Percentiles rank a stretch among this genome's conserved stretches.
phyloP scores from a whole-genome alignment of 2,888 invertebrate species.

The Acleris emargana region DNA sequence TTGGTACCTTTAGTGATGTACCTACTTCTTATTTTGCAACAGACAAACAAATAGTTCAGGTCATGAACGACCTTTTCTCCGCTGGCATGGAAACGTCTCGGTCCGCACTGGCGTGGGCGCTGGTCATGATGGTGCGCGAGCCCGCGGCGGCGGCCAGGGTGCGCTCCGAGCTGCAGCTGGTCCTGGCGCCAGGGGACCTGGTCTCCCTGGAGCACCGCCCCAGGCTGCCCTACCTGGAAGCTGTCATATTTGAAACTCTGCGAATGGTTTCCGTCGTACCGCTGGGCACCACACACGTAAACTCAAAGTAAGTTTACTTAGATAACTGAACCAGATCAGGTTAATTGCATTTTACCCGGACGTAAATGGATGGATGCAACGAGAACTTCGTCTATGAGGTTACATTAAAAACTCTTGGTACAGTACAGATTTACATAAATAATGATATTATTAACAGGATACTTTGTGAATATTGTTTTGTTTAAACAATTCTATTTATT shows the following conservation, averaged over 20 bases:
- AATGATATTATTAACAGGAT: too few relatives aligned
- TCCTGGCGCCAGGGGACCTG: conserved; percentile 87
- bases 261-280: conserved; percentile 91
- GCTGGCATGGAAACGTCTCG: conserved; percentile 95
- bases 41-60: conserved; percentile 93
- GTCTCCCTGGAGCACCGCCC: conserved; percentile 89
- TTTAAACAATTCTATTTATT: too few relatives aligned
- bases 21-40: conserved; percentile 31
- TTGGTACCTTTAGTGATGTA: too few relatives aligned
- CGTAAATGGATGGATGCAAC: too few relatives aligned
- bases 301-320: conserved; percentile 84
- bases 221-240: conserved; percentile 89
- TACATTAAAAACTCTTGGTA: too few relatives aligned
- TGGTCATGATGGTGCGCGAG: conserved; percentile 91
- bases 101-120: conserved; percentile 91
- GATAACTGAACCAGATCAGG: too few relatives aligned
- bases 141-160: conserved; percentile 88
- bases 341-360: too few relatives aligned
- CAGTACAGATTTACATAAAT: too few relatives aligned
- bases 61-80: conserved; percentile 93
- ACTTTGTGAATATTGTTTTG: too few relatives aligned
- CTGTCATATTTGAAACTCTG: conserved; percentile 91
- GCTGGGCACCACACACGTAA: conserved; percentile 92
- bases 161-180: conserved; percentile 89
- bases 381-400: too few relatives aligned